Evolutionary conservation across 2,797 vertebrate species (phyloP), one percentile per base, ranked within the genome.

Genomic region (Macropodus opercularis): DNA sequence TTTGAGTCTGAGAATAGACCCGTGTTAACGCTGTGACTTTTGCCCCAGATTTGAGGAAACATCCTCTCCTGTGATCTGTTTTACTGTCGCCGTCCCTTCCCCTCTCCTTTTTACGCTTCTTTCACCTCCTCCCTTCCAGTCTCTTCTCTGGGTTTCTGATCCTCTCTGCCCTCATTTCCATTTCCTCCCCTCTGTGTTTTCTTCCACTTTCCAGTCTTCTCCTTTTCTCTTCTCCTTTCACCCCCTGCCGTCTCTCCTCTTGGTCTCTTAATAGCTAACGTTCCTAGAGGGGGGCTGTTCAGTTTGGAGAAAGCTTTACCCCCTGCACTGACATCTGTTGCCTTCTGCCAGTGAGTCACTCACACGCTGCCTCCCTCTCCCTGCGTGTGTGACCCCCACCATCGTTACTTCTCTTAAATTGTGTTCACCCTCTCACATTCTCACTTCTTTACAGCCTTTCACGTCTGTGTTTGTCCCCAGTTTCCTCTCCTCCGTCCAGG

Each of bases 301-400:
- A 87, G 36, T 85, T 85, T 86, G 69, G 67, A 81, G 70, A 75
- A 69, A 72, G 64, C 75, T 34, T 82, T 82, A 85, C 83, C 87
- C 85, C 85, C 85, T 85, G 80, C 80, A 84, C 49, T 81, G 80
- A 87, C 84, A 87, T 85, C 67, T 87, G 84, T 66, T 86, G 75
- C 72, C 64, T 73, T 61, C 83, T 79, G 82, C 80, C 74, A 81
- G 31, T 75, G 71, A 81, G 34, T 70, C 69, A 46, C 67, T 35
- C 65, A 56, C 49, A 41, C 62, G 44, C 49, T 53, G 63, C 62
- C 72, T 5, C 14, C 40, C n/a, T 73, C 18, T 50, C 61, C 15
- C 48, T 23, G 46, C 39, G 54, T 44, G 23, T 47, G 50, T 67
- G 21, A 62, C 58, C 72, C 69, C 75, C 66, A 40, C 51, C 40